Base-by-base conservation (phyloP, 1,140 invertebrate species). In the Sycobia sp. region DNA sequence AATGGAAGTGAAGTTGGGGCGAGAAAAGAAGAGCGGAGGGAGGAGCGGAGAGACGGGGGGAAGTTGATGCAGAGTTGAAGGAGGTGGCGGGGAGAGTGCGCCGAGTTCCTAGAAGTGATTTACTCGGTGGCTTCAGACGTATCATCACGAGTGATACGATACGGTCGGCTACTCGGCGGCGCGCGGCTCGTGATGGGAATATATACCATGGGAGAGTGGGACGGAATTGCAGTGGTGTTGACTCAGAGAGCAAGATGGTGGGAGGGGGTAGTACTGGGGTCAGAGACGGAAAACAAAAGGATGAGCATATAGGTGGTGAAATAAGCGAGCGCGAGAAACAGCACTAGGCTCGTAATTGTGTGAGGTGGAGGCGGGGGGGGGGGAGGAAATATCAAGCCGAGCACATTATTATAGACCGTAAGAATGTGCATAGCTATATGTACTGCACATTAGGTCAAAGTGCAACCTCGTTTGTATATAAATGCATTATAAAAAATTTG, bases 171-270 rank as follows among this genome's bases (percentile, higher is more conserved):
- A 51, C 49, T 11, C n/a, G 14, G 8, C n/a, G n/a, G 14, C 4
- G 14, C 8, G 62, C 62, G 51, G 58, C 55, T 69, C 47, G 64
- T 66, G 62, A 57, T 53, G 57, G 63, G 59, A 57, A 64, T 34
- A n/a, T 68, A 61, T 47, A 64, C 50, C 62, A 61, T 50, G 55
- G 62, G 68, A 69, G 64, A 69, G 66, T n/a, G n/a, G n/a, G n/a
- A n/a, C n/a, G n/a, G n/a, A n/a, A n/a, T n/a, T n/a, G n/a, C n/a
- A n/a, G n/a, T n/a, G n/a, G n/a, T n/a, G n/a, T n/a, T n/a, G n/a
- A n/a, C n/a, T n/a, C n/a, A n/a, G n/a, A n/a, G n/a, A n/a, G n/a
- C n/a, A n/a, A n/a, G n/a, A n/a, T n/a, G n/a, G n/a, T n/a, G 59
- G 56, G 63, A 64, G 36, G 59, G n/a, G n/a, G n/a, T n/a, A n/a